Evolutionary conservation across 64 coral and sea anemone genomes (phyloP), one percentile per base, ranked within the genome.

Genomic region (Astreopora myriophthalma): DNA sequence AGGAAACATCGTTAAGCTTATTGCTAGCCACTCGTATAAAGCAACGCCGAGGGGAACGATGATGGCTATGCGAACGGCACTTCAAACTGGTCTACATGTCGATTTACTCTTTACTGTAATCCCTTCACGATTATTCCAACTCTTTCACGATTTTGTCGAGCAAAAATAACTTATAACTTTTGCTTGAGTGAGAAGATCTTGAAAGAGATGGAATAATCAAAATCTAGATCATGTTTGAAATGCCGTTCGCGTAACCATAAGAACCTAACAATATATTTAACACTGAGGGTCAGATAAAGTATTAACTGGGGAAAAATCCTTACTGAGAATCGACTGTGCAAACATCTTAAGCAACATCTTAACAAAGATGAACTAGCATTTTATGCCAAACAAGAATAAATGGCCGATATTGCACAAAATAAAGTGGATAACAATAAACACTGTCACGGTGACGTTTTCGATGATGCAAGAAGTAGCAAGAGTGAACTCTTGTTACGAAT

Each of bases 381-480:
- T 34, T 60, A 39, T 63, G 60, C 0, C 22, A 57, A 34, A 17
- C 75, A 55, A 17, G 27, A 79, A 55, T 33, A 46, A 83, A 35
- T 0, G 22, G 25, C n/a, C 20, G 20, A 83, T 63, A 83, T 39
- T 64, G 79, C 12, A 20, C 58, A 16, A n/a, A 20, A 24, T 64
- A 38, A 36, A 32, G 14, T 7, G 14, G 10, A 73, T 16, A 37
- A 73, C 30, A 6, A 65, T 57, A 36, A 24, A 64, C 34, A 83
- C 61, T 65, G 79, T 83, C 79, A 64, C 79, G 48, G 55, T n/a
- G n/a, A n/a, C n/a, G n/a, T 83, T 83, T 62, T 7, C 4, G 57
- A 22, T 83, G 79, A 83, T 34, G 79, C n/a, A 83, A 83, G 28
- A 65, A 23, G 30, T 17, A 14, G 79, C 32, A 83, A 83, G 55